Base-by-base conservation (phyloP, 1,140 invertebrate genomes). In the Drosophila mayri region DNA sequence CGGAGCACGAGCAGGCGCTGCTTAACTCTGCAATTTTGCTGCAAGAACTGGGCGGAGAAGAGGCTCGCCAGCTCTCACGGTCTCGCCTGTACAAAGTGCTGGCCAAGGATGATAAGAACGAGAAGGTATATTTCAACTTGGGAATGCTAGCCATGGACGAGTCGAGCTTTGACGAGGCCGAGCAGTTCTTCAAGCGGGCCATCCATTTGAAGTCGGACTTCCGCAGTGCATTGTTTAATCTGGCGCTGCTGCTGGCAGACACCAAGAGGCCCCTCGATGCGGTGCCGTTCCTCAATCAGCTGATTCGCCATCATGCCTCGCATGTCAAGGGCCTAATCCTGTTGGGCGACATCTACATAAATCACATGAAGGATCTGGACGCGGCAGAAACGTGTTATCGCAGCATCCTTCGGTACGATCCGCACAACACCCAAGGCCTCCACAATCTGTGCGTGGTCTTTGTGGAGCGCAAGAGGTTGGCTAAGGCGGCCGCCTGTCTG, bases 91-190 rank as follows among this genome's bases (percentile, higher is more conserved):
- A 97, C 12, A 97, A 97, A 76, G 94, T 99, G 9, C 93, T 98
- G 25, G 94, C 95, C 73, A 97, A 97, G 93, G 97, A 95, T 76
- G 92, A 95, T 0, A 95, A 95, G 57, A 98, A 98, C 91, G 97
- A 98, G 90, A 94, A 97, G 60, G 96, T 98, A 4, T 97, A 97
- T 92, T 99, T 99, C 92, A 99, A 99, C 94, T 94, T 99, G 44
- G 98, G 97, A 62, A 99, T 99, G 98, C 93, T 99, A 38, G 97
- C 97, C 18, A 99, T 99, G 98, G 98, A 99, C 92, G 97, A 98
- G 88, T 95, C 96, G 37, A 96, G 98, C 90, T 96, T 96, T 25
- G 94, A 95, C n/a, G 96, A 96, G 76, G 98, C 98, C 0, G 97
- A 98, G 92, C 95, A 96, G 44, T 98, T 97, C 95, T 98, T 98